These are phyloP conservation scores for Leuciscus waleckii DNA, from an alignment of 2,797 vertebrate genomes.

Conservation along the genomic window DNA sequence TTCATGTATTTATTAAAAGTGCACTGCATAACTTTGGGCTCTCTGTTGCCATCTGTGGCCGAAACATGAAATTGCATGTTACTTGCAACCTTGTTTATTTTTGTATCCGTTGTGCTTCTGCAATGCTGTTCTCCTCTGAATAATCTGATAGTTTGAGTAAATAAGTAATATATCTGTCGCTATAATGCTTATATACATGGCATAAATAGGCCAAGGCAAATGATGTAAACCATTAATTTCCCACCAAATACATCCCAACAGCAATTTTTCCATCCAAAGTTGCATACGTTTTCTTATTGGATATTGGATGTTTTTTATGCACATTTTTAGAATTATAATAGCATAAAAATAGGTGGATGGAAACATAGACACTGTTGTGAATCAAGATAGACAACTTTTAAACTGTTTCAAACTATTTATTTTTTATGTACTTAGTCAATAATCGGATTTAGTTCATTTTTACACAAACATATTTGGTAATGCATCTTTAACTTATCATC, in stretches of 20 bases:
- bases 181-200: neutral
- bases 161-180: neutral
- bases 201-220: neutral
- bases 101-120: neutral
- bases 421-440: neutral
- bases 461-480: neutral
- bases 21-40: neutral
- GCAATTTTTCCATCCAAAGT: too few relatives aligned
- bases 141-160: neutral
- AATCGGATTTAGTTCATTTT: neutral
- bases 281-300: too few relatives aligned
- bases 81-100: neutral
- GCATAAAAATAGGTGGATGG: too few relatives aligned
- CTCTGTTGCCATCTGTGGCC: neutral
- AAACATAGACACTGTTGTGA: neutral
- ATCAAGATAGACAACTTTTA: neutral
- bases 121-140: neutral
- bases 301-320: too few relatives aligned
- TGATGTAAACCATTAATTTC: neutral
- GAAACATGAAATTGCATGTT: neutral
- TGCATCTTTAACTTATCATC: neutral
- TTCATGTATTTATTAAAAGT: neutral
- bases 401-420: neutral
- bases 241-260: neutral
- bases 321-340: too few relatives aligned